Conservation (phyloP, 1,140 invertebrate genomes). For the Scaptomyza graminum region DNA sequence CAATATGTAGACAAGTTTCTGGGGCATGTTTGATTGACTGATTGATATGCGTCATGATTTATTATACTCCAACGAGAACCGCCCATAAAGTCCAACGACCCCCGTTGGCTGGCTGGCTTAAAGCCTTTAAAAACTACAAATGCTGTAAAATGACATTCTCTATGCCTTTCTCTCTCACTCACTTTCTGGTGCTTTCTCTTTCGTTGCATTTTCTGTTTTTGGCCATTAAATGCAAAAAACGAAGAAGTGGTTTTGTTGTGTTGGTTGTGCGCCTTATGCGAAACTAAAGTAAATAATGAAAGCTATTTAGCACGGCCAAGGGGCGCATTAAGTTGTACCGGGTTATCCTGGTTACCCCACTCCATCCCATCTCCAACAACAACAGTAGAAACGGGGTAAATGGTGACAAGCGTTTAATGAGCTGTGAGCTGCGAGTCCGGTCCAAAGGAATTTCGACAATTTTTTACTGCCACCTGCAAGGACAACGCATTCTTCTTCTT, state of each 20-base stretch:
- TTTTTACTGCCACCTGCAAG: slow-evolving; percentile 78
- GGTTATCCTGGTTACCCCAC: slow-evolving; percentile 46
- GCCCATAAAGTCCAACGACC: slow-evolving; percentile 9
- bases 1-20: slow-evolving; percentile 70
- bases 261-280: slow-evolving; percentile 52
- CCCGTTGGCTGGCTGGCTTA: slow-evolving; percentile 2
- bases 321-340: slow-evolving; percentile 70
- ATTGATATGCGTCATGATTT: slow-evolving; percentile 81
- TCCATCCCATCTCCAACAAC: slow-evolving; percentile 20
- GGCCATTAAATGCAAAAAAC: slow-evolving; percentile 37
- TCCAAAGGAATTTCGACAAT: slow-evolving; percentile 67
- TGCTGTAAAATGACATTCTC: slow-evolving; percentile 33
- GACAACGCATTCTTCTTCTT: slow-evolving; percentile 58
- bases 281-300: slow-evolving; percentile 77
- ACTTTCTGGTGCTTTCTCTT: background rate
- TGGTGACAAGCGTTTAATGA: slow-evolving; percentile 73
- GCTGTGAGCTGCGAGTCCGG: slow-evolving; percentile 45
- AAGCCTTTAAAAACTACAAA: slow-evolving; percentile 9
- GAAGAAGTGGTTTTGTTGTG: slow-evolving; percentile 29
- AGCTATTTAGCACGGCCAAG: slow-evolving; percentile 74
- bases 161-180: slow-evolving; percentile 22
- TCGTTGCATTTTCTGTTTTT: slow-evolving; percentile 14
- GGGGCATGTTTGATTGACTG: slow-evolving; percentile 70
- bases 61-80: slow-evolving; percentile 36
- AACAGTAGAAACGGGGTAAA: slow-evolving; percentile 31